Base-by-base conservation (phyloP, 2,888 invertebrate species). In the Acrocyrtus sp. region DNA sequence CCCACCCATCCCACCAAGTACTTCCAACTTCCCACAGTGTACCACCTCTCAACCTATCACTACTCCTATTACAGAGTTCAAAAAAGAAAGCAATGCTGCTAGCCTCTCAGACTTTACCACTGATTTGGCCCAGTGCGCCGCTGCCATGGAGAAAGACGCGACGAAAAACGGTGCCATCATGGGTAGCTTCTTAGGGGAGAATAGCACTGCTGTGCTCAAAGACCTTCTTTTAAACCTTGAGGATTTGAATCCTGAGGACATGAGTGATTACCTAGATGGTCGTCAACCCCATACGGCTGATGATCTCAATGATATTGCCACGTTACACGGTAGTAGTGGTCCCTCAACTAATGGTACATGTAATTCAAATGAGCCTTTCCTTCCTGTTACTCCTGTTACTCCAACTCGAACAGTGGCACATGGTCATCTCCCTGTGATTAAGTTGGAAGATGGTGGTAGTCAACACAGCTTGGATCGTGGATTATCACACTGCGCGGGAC, bases 171-270 rank as follows among this genome's bases (percentile, higher is more conserved):
- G 89, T 53, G 75, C 75, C 10, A 88, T 90, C 54, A 89, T 93
- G 81, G 89, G 92, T 29, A 92, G 92, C 83, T 89, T 94, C 77
- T 92, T 93, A 83, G 93, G 92, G 58, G 94, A 94, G 82, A 94
- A 93, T 80, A 91, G 92, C 74, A 90, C 90, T 80, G 91, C 90
- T 81, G 90, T 91, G 48, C 91, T 95, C 83, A 93, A 94, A 84
- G 93, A 94, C 84, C 89, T 95, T 82, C 93, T 95, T 81, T 92
- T 92, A 26, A 94, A 94, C 85, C 92, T 95, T 83, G 91, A 92
- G 72, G 93, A 92, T 82, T 91, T 91, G 81, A 87, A 90, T 84
- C 91, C 92, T 3, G 93, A 93, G 83, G 90, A 94, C 82, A 91
- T 94, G 88, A 90, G 90, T 81, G 92, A 93, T 83, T 89, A 89